Conservation (phyloP, 2,113 vertebrate species). For the Otocyon megalotis region DNA sequence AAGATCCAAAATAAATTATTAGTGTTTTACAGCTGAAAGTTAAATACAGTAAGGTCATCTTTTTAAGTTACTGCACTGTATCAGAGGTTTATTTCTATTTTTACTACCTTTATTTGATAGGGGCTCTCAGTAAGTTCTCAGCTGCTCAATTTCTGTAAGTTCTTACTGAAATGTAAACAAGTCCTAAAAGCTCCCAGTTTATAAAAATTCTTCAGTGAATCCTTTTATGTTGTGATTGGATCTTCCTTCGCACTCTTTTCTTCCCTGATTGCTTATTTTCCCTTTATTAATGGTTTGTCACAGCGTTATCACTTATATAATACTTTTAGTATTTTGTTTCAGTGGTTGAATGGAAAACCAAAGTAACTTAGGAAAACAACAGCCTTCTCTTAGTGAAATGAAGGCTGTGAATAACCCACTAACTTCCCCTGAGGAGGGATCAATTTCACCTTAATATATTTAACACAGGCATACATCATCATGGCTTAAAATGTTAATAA, state of each 20-base stretch:
- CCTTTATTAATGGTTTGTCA: conserved; percentile 52
- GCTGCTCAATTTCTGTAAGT: background rate
- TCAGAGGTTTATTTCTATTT: conserved; percentile 26
- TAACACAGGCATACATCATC: conserved; percentile 71
- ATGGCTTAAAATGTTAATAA: conserved; percentile 72
- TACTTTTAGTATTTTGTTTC: conserved; percentile 72
- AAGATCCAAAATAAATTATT: conserved; percentile 49
- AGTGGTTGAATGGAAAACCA: conserved; percentile 48
- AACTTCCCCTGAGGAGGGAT: conserved; percentile 64
- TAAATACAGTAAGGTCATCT: conserved; percentile 5
- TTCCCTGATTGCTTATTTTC: conserved; percentile 37
- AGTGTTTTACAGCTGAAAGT: background rate
- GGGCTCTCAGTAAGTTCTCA: background rate
- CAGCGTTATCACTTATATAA: conserved; percentile 50
- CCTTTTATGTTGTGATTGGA: conserved; percentile 35
- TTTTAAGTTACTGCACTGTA: conserved; percentile 22
- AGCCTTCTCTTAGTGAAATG: conserved; percentile 65
- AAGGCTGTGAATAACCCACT: conserved; percentile 57
- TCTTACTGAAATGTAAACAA: conserved; percentile 54
- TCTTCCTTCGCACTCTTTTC: conserved; percentile 49
- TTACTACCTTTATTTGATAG: background rate
- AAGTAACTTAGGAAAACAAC: conserved; percentile 63
- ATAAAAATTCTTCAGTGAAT: conserved; percentile 57
- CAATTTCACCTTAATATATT: conserved; percentile 71
- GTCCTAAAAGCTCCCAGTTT: conserved; percentile 29